Percentiles rank a stretch among this genome's conserved stretches.
These are phyloP conservation scores for Kryphioiulus occultus DNA, from an alignment of 2,888 invertebrate genomes.

Conservation along the genomic window DNA sequence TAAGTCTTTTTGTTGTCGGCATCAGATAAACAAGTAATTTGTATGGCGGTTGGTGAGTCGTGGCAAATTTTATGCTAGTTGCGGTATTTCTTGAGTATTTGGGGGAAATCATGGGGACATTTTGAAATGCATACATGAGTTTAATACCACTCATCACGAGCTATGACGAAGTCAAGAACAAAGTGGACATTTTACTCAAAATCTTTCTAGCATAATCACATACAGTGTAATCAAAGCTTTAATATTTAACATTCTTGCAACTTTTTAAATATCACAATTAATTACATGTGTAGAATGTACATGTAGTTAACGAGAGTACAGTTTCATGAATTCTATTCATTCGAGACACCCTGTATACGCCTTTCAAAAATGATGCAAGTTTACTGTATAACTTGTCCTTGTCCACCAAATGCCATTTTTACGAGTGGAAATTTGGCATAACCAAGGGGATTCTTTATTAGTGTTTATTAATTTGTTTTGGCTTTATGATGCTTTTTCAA, in stretches of 20 bases:
- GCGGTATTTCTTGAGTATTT: background rate
- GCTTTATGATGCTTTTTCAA: too few relatives aligned
- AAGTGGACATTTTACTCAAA: background rate
- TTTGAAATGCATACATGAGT: background rate
- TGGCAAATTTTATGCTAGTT: background rate
- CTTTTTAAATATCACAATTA: too few relatives aligned
- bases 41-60: background rate
- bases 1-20: background rate
- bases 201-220: background rate
- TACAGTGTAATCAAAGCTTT: too few relatives aligned
- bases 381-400: too few relatives aligned
- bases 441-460: too few relatives aligned
- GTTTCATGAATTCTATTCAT: too few relatives aligned
- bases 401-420: too few relatives aligned
- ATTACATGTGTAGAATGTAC: background rate
- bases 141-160: background rate
- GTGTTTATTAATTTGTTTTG: too few relatives aligned
- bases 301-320: background rate
- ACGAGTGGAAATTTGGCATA: too few relatives aligned
- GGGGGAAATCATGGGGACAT: background rate
- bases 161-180: background rate
- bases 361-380: too few relatives aligned
- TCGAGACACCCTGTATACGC: too few relatives aligned
- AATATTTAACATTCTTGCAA: too few relatives aligned
- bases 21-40: background rate